A percentile compares a stretch with the other conserved stretches of the same genome.
Evolutionary conservation across 2,797 vertebrate species (phyloP).

Genomic region (Chromis chromis): DNA sequence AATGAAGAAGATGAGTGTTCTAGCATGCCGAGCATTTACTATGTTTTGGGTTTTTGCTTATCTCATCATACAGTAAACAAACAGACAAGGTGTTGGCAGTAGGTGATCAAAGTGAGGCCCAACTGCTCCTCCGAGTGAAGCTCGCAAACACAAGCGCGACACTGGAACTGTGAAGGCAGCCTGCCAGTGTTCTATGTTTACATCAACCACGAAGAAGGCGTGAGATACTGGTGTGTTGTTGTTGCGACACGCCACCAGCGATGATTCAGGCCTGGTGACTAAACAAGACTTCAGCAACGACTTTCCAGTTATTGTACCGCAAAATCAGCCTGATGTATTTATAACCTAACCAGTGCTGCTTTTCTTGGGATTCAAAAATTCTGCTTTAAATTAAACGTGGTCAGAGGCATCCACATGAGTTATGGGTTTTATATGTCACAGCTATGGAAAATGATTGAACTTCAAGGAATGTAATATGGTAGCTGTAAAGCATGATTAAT

Average conservation of each 20-base stretch:
- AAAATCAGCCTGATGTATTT: neutral
- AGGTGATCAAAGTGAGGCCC: conserved; percentile 56
- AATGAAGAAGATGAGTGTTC: conserved; percentile 30
- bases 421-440: conserved; percentile 48
- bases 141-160: conserved; percentile 50
- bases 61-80: conserved; percentile 73
- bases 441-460: conserved; percentile 33
- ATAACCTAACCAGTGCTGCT: neutral
- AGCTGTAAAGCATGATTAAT: conserved; percentile 54
- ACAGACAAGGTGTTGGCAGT: conserved; percentile 61
- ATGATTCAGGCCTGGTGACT: conserved; percentile 38
- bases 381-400: conserved; percentile 29
- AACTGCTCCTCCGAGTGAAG: conserved; percentile 50
- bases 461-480: conserved; percentile 52
- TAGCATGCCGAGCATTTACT: conserved; percentile 38
- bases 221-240: conserved; percentile 43
- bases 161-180: conserved; percentile 20
- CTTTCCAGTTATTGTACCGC: conserved; percentile 33
- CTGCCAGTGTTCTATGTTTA: conserved; percentile 70
- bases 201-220: conserved; percentile 55
- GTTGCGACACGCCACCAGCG: conserved; percentile 33
- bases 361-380: conserved; percentile 15
- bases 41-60: conserved; percentile 73
- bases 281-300: conserved; percentile 43
- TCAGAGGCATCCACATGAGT: conserved; percentile 39